Evolutionary conservation across 2,888 invertebrate genomes (phyloP), one percentile per base, ranked within the genome.

Genomic region (Cephus spinipes): DNA sequence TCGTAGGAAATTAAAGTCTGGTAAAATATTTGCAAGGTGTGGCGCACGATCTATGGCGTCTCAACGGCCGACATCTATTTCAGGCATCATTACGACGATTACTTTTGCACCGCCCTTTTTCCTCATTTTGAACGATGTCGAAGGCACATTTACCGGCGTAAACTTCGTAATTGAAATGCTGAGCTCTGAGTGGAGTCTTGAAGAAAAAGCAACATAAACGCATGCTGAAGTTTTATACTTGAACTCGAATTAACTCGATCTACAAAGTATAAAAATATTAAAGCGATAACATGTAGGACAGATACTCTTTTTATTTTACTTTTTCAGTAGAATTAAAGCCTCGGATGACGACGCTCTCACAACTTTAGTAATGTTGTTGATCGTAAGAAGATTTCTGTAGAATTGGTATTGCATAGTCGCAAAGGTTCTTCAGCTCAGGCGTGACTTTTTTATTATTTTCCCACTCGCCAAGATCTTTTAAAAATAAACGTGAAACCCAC

Each of bases 1-100:
- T 33, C 12, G 71, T 71, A 71, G 71, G 71, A 71, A 71, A 71
- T 71, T 71, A 71, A 71, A 33, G 71, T 31, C 71, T 33, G 73
- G 69, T 81, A 73, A 81, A 81, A 81, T 81, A 80, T 79, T 81
- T 80, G 35, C 74, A 71, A 79, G 80, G 79, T 76, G 80, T 75
- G 80, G 77, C 76, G 73, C 73, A 31, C 73, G 73, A 76, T 78
- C 71, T 35, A 36, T 32, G 74, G 76, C 77, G 77, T 68, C 68
- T 75, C 32, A 73, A 33, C 34, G 77, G 68, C 73, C 34, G 23
- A 35, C 77, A 55, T 81, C 82, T 82, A 82, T 83, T 83, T 83
- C 79, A 78, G 76, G 78, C 79, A 35, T 79, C 76, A 79, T 82
- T 81, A 81, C 77, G 76, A 55, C 80, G 79, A 82, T 83, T 80